A percentile compares a stretch with the other conserved stretches of the same genome.
Conservation (phyloP, 2,113 vertebrate species). For the Carassius carassius region DNA sequence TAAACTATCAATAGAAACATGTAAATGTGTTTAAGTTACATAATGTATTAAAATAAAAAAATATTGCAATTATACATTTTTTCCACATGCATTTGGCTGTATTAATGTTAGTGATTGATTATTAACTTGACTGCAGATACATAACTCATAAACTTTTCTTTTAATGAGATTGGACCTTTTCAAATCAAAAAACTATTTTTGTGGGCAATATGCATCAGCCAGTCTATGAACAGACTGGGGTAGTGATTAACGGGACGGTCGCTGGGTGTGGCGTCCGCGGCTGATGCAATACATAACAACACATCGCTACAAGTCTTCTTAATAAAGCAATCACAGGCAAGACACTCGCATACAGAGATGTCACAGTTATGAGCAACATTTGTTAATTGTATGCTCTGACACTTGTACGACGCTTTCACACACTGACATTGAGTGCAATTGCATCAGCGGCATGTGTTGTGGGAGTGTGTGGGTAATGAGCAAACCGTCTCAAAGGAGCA, state of each 20-base stretch:
- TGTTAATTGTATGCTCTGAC: slow-evolving; percentile 7
- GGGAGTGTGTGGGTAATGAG: slow-evolving; percentile 67
- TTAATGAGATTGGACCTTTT: no score
- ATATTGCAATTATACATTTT: no score
- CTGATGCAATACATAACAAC: neutral
- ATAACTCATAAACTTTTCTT: no score
- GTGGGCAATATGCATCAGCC: neutral
- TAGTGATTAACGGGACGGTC: neutral
- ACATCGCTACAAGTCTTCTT: neutral
- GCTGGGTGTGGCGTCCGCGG: neutral
- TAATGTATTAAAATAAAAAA: no score
- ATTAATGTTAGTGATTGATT: no score
- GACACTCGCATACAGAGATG: neutral
- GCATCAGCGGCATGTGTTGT: slow-evolving; percentile 63
- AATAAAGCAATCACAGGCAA: neutral
- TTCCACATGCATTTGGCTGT: no score
- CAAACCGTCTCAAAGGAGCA: slow-evolving; percentile 59
- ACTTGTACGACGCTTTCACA: neutral
- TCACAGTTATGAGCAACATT: neutral
- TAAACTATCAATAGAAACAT: no score
- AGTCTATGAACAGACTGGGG: neutral
- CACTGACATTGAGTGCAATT: slow-evolving; percentile 47
- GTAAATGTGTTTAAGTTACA: no score
- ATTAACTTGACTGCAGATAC: no score
- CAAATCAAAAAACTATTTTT: no score